Conservation (phyloP, 2,888 invertebrate genomes). For the Poecilobothrus nobilitatus region DNA sequence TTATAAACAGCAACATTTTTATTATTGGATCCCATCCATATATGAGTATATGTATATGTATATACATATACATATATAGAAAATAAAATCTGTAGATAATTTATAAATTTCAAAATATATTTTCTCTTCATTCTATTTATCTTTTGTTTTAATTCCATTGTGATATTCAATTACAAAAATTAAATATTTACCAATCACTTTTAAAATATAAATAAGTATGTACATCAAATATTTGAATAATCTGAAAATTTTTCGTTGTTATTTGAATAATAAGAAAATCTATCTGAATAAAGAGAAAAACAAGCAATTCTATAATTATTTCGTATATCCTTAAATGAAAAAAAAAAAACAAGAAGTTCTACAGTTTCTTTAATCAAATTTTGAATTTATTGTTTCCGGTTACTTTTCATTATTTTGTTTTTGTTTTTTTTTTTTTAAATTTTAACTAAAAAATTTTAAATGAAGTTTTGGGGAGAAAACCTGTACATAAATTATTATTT, state of each 20-base stretch:
- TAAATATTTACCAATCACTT: slow-evolving; percentile 12
- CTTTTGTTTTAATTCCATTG: neutral
- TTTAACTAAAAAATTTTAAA: neutral
- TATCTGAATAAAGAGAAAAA: neutral
- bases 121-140: too few species aligned
- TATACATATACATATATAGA: too few species aligned
- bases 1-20: too few species aligned
- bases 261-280: too few species aligned
- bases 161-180: slow-evolving; percentile 10
- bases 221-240: neutral
- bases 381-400: neutral
- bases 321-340: neutral
- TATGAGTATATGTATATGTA: too few species aligned
- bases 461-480: neutral
- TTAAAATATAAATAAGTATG: neutral
- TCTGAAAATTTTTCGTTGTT: neutral
- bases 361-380: neutral
- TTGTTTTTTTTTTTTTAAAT: neutral
- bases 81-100: neutral
- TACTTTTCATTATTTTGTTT: neutral
- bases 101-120: too few species aligned
- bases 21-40: too few species aligned
- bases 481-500: neutral
- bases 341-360: neutral
- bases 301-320: neutral